These are phyloP conservation scores for Hydriomena furcata DNA, from an alignment of 2,888 invertebrate genomes.

Conservation along the genomic window DNA sequence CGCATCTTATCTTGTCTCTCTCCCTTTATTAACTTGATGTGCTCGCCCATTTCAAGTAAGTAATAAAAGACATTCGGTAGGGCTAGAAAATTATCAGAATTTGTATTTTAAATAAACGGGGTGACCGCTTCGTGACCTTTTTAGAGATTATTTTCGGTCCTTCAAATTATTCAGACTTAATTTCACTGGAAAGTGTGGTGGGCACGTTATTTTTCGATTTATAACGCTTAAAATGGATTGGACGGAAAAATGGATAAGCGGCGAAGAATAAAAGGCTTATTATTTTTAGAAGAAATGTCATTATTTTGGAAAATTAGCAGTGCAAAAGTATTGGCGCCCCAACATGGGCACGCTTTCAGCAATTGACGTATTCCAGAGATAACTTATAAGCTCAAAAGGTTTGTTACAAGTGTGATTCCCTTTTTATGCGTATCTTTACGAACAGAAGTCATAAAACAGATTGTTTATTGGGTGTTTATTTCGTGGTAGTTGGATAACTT, in stretches of 20 bases:
- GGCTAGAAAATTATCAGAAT: constrained; percentile 19
- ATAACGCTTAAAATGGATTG: constrained; percentile 24
- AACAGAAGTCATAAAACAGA: constrained; percentile 36
- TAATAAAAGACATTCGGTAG: constrained; percentile 8
- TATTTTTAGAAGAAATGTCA: neutral
- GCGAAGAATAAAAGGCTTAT: neutral
- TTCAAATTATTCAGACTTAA: constrained; percentile 19
- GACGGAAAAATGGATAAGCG: too few species aligned
- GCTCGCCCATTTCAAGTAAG: constrained; percentile 31
- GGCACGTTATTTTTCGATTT: constrained; percentile 30
- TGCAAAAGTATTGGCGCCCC: constrained; percentile 5
- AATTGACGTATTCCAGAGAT: neutral
- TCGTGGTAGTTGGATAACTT: constrained; percentile 31
- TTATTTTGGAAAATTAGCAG: neutral
- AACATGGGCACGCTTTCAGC: neutral
- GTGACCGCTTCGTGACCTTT: constrained; percentile 25
- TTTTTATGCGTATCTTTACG: constrained; percentile 35
- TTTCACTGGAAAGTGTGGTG: constrained; percentile 10
- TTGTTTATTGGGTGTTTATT: constrained; percentile 34
- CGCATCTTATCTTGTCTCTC: constrained; percentile 42
- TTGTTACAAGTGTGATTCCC: constrained; percentile 24
- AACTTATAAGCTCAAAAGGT: constrained; percentile 8
- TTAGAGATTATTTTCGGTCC: constrained; percentile 25
- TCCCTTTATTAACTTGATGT: constrained; percentile 45
- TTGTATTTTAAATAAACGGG: constrained; percentile 20